Conservation (phyloP, 2,113 vertebrate species). For the Plecturocebus donacophilus region DNA sequence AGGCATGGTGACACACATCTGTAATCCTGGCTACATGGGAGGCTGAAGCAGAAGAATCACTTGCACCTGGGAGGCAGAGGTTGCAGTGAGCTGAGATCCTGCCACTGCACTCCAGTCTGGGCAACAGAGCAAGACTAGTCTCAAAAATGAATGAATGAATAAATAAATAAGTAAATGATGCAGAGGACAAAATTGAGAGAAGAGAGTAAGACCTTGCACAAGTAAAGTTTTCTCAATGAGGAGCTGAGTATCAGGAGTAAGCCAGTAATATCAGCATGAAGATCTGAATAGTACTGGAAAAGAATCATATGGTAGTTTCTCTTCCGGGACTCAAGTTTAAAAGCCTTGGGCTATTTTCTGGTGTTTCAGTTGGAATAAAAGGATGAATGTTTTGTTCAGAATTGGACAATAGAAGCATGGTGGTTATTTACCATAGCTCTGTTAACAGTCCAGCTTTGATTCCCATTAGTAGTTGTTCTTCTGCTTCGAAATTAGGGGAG, state of each 20-base stretch:
- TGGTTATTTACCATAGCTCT: constrained; percentile 73
- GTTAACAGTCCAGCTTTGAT: constrained; percentile 76
- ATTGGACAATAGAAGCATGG: constrained; percentile 70
- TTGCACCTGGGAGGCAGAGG: no score
- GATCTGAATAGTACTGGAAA: constrained; percentile 36
- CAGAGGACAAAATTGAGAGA: background rate
- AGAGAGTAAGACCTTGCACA: background rate
- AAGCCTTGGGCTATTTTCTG: constrained; percentile 57
- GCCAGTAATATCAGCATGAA: constrained; percentile 41
- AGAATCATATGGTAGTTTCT: constrained; percentile 49
- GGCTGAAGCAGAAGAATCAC: no score
- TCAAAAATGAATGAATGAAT: no score
- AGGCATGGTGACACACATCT: no score
- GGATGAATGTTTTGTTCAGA: constrained; percentile 79
- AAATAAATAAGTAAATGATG: no score
- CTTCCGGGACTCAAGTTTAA: constrained; percentile 43
- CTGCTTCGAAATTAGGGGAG: constrained; percentile 79
- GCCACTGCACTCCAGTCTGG: no score
- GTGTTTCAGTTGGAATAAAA: constrained; percentile 39
- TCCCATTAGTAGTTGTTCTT: constrained; percentile 76
- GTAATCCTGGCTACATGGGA: no score
- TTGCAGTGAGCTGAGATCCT: no score
- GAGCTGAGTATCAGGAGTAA: constrained; percentile 40
- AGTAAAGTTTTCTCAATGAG: constrained; percentile 43
- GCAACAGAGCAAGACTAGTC: no score